Base-by-base conservation (phyloP, 2,797 vertebrate species). In the Acestrorhynchus altus region DNA sequence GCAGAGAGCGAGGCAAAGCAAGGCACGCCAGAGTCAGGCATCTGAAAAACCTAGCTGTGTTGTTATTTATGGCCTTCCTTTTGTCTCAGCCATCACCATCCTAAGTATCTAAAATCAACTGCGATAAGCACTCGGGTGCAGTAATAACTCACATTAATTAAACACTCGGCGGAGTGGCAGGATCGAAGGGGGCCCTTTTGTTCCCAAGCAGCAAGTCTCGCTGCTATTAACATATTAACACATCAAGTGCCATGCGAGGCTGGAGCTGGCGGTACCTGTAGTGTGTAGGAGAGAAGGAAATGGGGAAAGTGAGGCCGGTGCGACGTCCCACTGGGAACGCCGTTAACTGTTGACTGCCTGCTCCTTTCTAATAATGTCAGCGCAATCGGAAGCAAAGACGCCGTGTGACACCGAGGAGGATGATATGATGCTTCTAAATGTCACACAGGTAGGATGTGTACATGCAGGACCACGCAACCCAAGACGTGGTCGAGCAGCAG, bases 211-310 rank as follows among this genome's bases (percentile, higher is more conserved):
- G 57, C 60, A 85, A 85, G 88, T 86, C 86, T 87, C 60, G 18
- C 39, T 0, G 12, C 83, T 88, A 86, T 91, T 90, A 89, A 82
- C 91, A 91, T 91, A 88, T 89, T 91, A 92, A 86, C 86, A 86
- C 90, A 90, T 89, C 85, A 88, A 86, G 82, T 89, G 79, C 78
- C 85, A 84, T 51, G 22, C 74, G 76, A 42, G 73, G 81, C 82
- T 81, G 77, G 61, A 78, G 84, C 83, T 80, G 42, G 44, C 69
- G 85, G 82, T 88, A 91, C 86, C 88, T 92, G 88, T 86, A 82
- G 54, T 68, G 49, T 6, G 44, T 81, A 35, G 60, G 72, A 74
- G 35, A 47, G 18, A 10, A 28, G 22, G 64, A 68, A 13, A 18
- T 16, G 18, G 28, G 20, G 54, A 61, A 20, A 77, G 46, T 57